These are phyloP conservation scores for Petaurus breviceps DNA, from an alignment of 2,113 vertebrate species.

Conservation along the genomic window DNA sequence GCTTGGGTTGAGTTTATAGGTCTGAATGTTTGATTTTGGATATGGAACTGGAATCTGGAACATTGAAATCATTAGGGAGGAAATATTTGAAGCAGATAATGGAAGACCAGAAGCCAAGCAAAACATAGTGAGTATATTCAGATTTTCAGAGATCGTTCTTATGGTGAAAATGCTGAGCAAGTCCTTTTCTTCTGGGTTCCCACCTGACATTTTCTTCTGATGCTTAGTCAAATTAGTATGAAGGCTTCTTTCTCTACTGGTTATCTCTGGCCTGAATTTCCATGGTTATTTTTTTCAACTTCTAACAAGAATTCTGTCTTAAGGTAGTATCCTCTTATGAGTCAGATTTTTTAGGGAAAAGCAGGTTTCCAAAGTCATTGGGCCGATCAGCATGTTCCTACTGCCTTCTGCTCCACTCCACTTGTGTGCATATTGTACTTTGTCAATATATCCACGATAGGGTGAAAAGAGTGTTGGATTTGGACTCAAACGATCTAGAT, in stretches of 20 bases:
- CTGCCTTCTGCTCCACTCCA: background rate
- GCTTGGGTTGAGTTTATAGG: background rate
- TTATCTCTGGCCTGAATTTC: background rate
- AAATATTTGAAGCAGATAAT: background rate
- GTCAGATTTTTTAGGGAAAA: background rate
- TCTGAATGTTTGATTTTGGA: slow-evolving; percentile 27
- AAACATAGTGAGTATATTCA: background rate
- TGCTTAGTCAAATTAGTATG: background rate
- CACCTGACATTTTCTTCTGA: background rate
- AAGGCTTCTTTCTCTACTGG: background rate
- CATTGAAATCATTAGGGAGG: background rate
- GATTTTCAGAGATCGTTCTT: background rate
- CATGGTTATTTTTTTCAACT: background rate
- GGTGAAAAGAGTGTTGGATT: background rate
- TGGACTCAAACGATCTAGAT: background rate
- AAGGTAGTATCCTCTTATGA: background rate
- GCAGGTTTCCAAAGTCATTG: background rate
- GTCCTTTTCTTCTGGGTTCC: background rate
- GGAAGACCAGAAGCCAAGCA: background rate
- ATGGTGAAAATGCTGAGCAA: background rate
- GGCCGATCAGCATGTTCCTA: background rate
- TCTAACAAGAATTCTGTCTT: background rate
- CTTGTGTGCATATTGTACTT: background rate
- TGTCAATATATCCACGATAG: background rate
- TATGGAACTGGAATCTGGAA: background rate